Evolutionary conservation across 2,888 invertebrate species (phyloP).

Genomic region (Tenodera sinensis): DNA sequence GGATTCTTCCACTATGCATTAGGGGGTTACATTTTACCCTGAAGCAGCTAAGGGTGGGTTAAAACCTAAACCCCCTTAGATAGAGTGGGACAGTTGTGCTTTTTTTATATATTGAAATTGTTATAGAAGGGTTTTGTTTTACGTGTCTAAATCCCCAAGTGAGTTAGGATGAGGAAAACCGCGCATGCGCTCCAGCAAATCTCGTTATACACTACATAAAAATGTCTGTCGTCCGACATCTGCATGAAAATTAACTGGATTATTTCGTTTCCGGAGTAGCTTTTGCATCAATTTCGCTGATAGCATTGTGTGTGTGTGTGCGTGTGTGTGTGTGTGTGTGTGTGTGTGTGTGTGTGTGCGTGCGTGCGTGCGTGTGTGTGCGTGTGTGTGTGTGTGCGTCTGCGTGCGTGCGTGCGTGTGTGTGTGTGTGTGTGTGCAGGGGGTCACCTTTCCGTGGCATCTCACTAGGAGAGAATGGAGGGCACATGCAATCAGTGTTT

Average conservation of each 20-base stretch:
- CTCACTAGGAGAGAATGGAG: neutral
- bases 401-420: too few species aligned
- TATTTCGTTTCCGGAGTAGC: neutral
- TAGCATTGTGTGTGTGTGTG: neutral
- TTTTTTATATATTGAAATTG: neutral
- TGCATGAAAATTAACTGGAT: neutral
- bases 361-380: too few species aligned
- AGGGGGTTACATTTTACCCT: too few species aligned
- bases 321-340: too few species aligned
- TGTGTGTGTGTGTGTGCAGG: too few species aligned
- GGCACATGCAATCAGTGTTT: constrained; percentile 4
- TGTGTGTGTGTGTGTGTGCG: too few species aligned
- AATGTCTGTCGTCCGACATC: neutral
- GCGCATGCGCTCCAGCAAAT: neutral
- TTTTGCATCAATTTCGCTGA: neutral
- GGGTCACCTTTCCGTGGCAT: neutral
- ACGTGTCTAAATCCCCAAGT: neutral
- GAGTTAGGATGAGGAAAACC: neutral
- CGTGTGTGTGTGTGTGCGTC: too few species aligned
- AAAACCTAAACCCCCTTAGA: too few species aligned
- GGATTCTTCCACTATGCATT: too few species aligned
- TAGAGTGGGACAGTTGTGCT: too few species aligned
- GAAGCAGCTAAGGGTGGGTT: too few species aligned
- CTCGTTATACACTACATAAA: neutral
- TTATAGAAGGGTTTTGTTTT: neutral